Percentiles rank a stretch among this genome's conserved stretches.
These are phyloP conservation scores for Machaerirhynchus nigripectus DNA, from an alignment of 2,113 vertebrate species.

Conservation along the genomic window DNA sequence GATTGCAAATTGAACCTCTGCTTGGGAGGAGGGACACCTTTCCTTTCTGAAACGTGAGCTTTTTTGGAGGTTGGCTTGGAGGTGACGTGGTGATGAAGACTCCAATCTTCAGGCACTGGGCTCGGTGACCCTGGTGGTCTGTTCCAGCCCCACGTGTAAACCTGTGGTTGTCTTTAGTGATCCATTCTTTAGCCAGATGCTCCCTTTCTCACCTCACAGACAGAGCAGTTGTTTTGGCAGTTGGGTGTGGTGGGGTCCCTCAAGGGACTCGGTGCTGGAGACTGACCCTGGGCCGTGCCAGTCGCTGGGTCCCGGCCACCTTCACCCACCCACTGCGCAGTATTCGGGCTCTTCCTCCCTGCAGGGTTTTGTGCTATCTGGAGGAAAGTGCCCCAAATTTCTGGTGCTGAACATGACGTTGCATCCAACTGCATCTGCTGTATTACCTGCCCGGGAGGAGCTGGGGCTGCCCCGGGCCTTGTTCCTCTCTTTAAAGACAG, in stretches of 20 bases:
- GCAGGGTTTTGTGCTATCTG: background rate
- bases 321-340: background rate
- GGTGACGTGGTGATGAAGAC: slow-evolving; percentile 48
- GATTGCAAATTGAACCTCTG: slow-evolving; percentile 34
- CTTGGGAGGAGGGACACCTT: slow-evolving; percentile 43
- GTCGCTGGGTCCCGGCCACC: background rate
- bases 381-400: background rate
- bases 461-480: background rate
- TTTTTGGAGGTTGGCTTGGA: slow-evolving; percentile 35
- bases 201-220: background rate
- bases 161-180: slow-evolving; percentile 62
- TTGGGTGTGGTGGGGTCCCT: background rate
- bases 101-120: slow-evolving; percentile 6
- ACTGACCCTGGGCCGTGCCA: background rate
- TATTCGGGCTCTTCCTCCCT: background rate
- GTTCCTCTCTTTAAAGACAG: background rate
- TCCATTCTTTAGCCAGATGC: slow-evolving; percentile 57
- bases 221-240: background rate
- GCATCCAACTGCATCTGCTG: background rate
- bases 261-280: background rate
- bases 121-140: slow-evolving; percentile 29
- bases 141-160: background rate
- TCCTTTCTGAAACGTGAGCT: background rate
- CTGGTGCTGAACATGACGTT: slow-evolving; percentile 27
- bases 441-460: background rate